Conservation (phyloP, 2,888 invertebrate genomes). For the Arenicola marina region DNA sequence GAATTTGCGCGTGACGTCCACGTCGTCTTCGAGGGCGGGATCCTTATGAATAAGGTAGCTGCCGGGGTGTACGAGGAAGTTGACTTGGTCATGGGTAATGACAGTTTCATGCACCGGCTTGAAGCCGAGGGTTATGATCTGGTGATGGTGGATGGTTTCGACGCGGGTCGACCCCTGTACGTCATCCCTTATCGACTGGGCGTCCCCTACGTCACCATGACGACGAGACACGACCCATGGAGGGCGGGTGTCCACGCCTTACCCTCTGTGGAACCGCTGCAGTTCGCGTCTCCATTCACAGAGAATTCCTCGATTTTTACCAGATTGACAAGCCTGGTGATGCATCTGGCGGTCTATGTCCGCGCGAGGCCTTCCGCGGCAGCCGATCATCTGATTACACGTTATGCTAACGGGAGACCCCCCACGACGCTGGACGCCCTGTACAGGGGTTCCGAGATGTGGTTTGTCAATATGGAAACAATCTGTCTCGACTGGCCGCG, state of each 20-base stretch:
- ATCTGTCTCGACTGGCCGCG: constrained; percentile 19
- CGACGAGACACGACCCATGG: constrained; percentile 18
- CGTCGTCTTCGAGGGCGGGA: no score
- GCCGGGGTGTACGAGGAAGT: neutral
- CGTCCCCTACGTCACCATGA: constrained; percentile 9
- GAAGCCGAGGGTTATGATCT: constrained; percentile 15
- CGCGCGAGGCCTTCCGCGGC: neutral
- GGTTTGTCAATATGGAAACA: constrained; percentile 17
- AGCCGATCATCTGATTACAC: neutral
- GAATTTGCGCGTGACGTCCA: neutral
- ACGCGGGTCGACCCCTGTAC: constrained; percentile 6
- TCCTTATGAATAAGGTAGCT: neutral
- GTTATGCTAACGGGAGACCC: constrained; percentile 6
- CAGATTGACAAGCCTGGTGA: neutral
- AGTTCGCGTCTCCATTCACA: neutral
- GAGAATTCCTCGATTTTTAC: no score
- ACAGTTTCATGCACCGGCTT: neutral
- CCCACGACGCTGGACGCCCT: constrained; percentile 9
- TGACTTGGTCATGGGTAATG: neutral
- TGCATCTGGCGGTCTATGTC: neutral
- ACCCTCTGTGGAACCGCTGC: constrained; percentile 15
- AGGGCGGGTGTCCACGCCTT: constrained; percentile 14
- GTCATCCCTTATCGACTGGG: constrained; percentile 10
- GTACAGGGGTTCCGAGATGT: constrained; percentile 17
- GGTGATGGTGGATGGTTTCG: constrained; percentile 21